Evolutionary conservation across 1,140 invertebrate species (phyloP), one percentile per base, ranked within the genome.

Genomic region (Aphaenogaster rudis): DNA sequence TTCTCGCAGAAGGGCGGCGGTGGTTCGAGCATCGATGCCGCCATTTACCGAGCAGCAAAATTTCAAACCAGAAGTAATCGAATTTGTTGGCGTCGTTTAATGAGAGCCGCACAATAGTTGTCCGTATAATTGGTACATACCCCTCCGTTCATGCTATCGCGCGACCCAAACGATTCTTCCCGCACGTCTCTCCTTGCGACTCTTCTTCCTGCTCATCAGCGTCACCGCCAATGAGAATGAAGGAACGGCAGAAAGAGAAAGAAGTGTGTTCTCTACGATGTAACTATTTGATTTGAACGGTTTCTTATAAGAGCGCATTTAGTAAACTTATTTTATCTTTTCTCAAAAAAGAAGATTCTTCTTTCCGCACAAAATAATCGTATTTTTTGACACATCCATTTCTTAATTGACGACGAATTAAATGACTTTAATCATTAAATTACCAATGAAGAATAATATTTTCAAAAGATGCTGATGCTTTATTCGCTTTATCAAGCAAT

Each of bases 1-100:
- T 89, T 89, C 89, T 88, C 13, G 33, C 7, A 42, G 54, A 76
- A 76, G 72, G 72, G 88, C 87, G 81, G 86, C 36, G 59, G 21
- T 61, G 48, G 42, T 72, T 72, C 33, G 45, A 33, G 87, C 85
- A 89, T 50, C 66, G 79, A 82, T 91, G 89, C 88, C 80, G 85
- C 81, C 92, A 92, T 95, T 94, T 93, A 92, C 92, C 78, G 91
- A 88, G 91, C 93, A 86, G 90, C 93, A 91, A 94, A 95, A 94
- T 95, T 95, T 93, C 90, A 91, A 94, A 94, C 90, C 93, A 94
- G 93, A 94, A 95, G 94, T 95, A 95, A 95, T 95, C 94, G 94
- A 95, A 95, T 95, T 94, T 94, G 94, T 95, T 95, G 93, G 93
- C 93, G 92, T 94, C 94, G 94, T 95, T 95, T 95, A 95, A 95